These are phyloP conservation scores for Mactromeris polynyma DNA, from an alignment of 2,888 invertebrate genomes.

Conservation along the genomic window DNA sequence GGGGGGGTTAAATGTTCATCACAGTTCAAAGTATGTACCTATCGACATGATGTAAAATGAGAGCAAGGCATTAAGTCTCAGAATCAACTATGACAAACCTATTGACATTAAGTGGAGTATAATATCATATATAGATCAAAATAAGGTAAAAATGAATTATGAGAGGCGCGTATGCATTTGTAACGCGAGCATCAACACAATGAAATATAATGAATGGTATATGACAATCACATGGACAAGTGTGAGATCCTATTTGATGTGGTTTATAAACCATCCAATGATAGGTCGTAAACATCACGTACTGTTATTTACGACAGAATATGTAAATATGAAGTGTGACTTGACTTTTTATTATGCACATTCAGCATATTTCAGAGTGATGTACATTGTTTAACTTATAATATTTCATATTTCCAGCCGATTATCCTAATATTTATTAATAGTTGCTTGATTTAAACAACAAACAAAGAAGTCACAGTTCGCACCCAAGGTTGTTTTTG, in stretches of 20 bases:
- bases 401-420: too few relatives aligned
- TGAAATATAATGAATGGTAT: background rate
- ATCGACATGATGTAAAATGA: too few relatives aligned
- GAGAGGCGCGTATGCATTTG: background rate
- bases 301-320: background rate
- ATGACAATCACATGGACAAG: background rate
- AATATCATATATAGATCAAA: background rate
- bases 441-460: too few relatives aligned
- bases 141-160: background rate
- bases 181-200: background rate
- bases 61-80: background rate
- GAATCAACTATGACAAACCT: background rate
- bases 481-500: too few relatives aligned
- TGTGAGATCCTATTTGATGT: background rate
- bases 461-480: too few relatives aligned
- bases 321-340: background rate
- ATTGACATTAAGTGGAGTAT: background rate
- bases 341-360: background rate
- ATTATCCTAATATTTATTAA: too few relatives aligned
- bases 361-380: background rate
- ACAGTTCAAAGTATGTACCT: too few relatives aligned
- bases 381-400: background rate
- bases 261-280: background rate
- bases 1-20: too few relatives aligned
- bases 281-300: background rate